These are phyloP conservation scores for Benthosema pterotum DNA, from an alignment of 2,797 vertebrate genomes.

Conservation along the genomic window DNA sequence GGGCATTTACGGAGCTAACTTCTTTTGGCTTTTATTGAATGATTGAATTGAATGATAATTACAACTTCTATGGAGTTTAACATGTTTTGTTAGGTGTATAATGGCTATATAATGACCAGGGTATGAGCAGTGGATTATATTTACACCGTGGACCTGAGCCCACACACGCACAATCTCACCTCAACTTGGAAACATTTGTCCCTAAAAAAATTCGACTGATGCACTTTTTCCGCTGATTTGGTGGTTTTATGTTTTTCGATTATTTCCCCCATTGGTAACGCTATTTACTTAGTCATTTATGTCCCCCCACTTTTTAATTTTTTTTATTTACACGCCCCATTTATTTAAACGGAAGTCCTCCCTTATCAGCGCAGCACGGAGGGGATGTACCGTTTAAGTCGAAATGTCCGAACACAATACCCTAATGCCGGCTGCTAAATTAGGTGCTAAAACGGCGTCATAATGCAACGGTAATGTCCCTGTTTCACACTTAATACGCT, in stretches of 20 bases:
- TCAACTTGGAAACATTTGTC: constrained; percentile 2
- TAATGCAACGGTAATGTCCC: constrained; percentile 35
- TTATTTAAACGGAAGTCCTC: constrained; percentile 22
- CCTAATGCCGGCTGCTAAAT: constrained; percentile 36
- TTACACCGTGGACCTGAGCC: neutral
- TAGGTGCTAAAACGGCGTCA: constrained; percentile 10
- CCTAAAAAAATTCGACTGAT: constrained; percentile 13
- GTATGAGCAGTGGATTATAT: neutral
- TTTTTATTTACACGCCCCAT: no score
- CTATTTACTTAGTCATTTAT: no score
- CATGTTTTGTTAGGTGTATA: no score
- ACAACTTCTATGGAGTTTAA: no score
- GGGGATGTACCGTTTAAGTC: constrained; percentile 25
- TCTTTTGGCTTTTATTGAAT: no score
- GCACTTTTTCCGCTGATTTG: constrained; percentile 43
- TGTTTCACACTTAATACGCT: constrained; percentile 51
- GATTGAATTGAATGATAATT: no score
- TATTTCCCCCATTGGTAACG: constrained; percentile 35
- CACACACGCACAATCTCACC: constrained; percentile 6
- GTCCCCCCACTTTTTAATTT: no score
- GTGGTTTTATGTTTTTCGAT: constrained; percentile 33
- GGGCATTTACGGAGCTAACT: no score
- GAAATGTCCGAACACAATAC: constrained; percentile 29
- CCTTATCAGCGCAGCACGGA: constrained; percentile 41
- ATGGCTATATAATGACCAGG: no score